Percentiles rank a stretch among this genome's conserved stretches.
Conservation (phyloP, 2,113 vertebrate genomes). For the Peromyscus leucopus region DNA sequence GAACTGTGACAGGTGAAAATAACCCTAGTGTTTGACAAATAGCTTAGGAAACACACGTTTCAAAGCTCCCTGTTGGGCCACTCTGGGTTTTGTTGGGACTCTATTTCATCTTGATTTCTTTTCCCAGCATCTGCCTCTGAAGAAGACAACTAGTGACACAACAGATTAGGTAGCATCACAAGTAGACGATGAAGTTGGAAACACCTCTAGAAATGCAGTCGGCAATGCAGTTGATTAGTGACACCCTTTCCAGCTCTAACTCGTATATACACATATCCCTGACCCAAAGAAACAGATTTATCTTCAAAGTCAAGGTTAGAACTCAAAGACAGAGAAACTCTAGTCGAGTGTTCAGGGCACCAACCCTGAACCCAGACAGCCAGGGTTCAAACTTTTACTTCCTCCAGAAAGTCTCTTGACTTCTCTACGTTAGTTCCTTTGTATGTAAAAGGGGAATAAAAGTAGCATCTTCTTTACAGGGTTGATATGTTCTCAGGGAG, state of each 20-base stretch:
- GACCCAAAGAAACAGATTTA: neutral
- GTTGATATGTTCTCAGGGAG: neutral
- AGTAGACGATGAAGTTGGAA: constrained; percentile 15
- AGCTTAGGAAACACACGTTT: neutral
- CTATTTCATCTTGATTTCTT: neutral
- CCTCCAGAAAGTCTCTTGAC: neutral
- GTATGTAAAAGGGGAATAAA: neutral
- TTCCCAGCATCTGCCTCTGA: neutral
- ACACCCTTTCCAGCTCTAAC: neutral
- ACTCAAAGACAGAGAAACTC: neutral
- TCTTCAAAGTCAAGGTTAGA: constrained; percentile 31
- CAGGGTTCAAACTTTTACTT: constrained; percentile 4
- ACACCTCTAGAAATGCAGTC: neutral
- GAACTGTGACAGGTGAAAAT: neutral
- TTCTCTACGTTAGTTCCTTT: neutral
- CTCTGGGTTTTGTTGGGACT: neutral
- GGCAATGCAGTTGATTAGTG: neutral
- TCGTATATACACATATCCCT: neutral
- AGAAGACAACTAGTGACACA: neutral
- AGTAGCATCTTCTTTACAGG: neutral
- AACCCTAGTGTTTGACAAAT: neutral
- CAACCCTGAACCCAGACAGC: neutral
- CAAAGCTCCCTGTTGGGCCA: neutral
- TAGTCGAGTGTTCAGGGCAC: neutral
- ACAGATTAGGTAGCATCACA: neutral